Conservation (phyloP, 2,113 vertebrate genomes). For the Tenebrosternarchus preto region DNA sequence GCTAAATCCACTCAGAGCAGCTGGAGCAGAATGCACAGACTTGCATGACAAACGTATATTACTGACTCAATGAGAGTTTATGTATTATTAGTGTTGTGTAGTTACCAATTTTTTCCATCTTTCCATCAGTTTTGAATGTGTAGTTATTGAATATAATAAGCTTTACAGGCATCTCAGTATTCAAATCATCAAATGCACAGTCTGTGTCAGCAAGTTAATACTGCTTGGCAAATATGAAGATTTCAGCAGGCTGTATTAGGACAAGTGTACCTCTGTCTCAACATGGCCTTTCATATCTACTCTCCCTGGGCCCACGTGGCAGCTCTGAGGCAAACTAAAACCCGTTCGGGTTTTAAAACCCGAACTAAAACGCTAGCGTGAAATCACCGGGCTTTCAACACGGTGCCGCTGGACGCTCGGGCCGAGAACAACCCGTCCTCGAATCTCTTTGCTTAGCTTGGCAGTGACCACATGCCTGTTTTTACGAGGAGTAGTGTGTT, state of each 20-base stretch:
- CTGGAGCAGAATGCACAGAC: neutral
- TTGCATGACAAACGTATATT: neutral
- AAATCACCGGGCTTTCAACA: conserved; percentile 39
- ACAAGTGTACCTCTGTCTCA: neutral
- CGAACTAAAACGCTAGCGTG: conserved; percentile 35
- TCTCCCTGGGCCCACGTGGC: neutral
- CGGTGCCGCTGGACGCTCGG: conserved; percentile 17
- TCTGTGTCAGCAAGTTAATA: neutral
- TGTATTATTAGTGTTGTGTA: no score
- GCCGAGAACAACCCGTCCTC: conserved; percentile 36
- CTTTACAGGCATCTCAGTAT: no score
- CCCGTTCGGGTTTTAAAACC: no score
- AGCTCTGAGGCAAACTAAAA: conserved; percentile 25
- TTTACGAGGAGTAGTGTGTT: conserved; percentile 50
- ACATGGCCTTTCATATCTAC: conserved; percentile 17
- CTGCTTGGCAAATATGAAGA: neutral
- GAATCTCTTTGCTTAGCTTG: conserved; percentile 46
- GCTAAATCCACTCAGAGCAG: conserved; percentile 25
- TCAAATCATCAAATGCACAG: no score
- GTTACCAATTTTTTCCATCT: neutral
- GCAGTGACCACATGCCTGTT: conserved; percentile 36
- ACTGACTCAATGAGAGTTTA: neutral
- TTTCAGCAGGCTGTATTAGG: neutral
- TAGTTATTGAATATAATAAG: no score
- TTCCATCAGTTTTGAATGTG: no score